Evolutionary conservation across 2,888 invertebrate species (phyloP).

Genomic region (Steinernema hermaphroditum): DNA sequence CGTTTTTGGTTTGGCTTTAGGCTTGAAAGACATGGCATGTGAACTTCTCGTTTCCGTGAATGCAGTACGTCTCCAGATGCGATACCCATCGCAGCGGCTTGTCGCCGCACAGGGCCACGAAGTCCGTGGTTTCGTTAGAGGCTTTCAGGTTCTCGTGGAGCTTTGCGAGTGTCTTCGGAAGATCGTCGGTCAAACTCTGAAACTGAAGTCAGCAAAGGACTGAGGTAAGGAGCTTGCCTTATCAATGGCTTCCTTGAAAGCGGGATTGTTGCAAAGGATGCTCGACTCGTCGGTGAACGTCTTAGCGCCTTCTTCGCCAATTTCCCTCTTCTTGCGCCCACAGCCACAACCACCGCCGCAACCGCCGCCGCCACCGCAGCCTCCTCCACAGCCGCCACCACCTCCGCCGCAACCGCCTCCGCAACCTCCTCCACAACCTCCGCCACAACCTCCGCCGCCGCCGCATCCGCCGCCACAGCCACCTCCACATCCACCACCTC

Average conservation of each 20-base stretch:
- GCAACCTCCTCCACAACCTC: constrained; percentile 21
- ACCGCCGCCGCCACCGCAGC: constrained; percentile 8
- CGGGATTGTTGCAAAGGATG: constrained; percentile 10
- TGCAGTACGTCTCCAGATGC: constrained; percentile 11
- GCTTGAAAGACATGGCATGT: constrained; percentile 14
- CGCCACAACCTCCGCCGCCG: not conserved
- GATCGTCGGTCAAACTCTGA: constrained; percentile 18
- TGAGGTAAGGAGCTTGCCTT: not conserved
- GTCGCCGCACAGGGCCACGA: constrained; percentile 8
- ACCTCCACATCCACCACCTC: not conserved
- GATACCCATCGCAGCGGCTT: constrained; percentile 11
- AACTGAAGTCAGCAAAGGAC: not conserved
- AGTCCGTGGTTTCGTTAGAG: constrained; percentile 13
- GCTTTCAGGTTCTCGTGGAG: constrained; percentile 15
- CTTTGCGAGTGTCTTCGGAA: constrained; percentile 6
- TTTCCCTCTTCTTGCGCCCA: constrained; percentile 19
- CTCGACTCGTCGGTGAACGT: constrained; percentile 28
- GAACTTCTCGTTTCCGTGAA: constrained; percentile 21
- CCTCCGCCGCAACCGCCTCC: not conserved
- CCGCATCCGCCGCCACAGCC: not conserved
- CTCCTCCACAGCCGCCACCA: not conserved
- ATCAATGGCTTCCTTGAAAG: constrained; percentile 11
- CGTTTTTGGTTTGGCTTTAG: not conserved
- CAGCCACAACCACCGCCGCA: constrained; percentile 25
- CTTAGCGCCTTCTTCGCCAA: constrained; percentile 22